Conservation (phyloP, 2,797 vertebrate genomes). For the Acridotheres tristis region DNA sequence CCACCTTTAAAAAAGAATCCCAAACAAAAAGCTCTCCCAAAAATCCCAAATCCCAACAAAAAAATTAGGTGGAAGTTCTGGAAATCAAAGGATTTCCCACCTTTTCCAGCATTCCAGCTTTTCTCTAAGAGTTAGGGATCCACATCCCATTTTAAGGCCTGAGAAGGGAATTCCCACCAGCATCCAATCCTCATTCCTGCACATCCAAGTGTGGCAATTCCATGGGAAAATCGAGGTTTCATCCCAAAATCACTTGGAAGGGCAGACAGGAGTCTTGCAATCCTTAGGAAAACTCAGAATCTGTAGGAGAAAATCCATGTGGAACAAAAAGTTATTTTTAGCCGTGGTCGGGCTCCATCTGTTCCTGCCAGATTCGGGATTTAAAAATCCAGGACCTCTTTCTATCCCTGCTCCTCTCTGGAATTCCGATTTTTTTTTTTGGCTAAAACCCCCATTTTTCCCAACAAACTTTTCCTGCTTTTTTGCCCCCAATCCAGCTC, state of each 20-base stretch:
- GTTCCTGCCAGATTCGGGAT: neutral
- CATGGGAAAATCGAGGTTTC: neutral
- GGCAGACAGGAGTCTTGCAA: too few relatives aligned
- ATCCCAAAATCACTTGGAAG: neutral
- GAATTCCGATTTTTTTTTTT: neutral
- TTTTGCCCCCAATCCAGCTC: neutral
- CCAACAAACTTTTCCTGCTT: neutral
- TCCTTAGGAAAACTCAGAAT: neutral
- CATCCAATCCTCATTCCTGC: neutral
- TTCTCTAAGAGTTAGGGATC: neutral
- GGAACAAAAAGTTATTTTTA: neutral
- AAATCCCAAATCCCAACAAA: neutral
- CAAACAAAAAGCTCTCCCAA: fast-evolving
- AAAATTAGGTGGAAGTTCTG: too few relatives aligned
- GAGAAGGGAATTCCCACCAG: neutral
- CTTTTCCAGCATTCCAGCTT: neutral
- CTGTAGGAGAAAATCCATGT: fast-evolving
- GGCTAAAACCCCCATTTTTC: neutral
- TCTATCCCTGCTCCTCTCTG: neutral
- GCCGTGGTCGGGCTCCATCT: fast-evolving
- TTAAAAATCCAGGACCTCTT: neutral
- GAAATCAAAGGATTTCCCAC: neutral
- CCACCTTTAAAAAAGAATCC: too few relatives aligned
- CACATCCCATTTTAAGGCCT: neutral
- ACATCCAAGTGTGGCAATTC: neutral